Evolutionary conservation across 2,888 invertebrate genomes (phyloP), one percentile per base, ranked within the genome.

Genomic region (Rhimphoctona megacephalus): DNA sequence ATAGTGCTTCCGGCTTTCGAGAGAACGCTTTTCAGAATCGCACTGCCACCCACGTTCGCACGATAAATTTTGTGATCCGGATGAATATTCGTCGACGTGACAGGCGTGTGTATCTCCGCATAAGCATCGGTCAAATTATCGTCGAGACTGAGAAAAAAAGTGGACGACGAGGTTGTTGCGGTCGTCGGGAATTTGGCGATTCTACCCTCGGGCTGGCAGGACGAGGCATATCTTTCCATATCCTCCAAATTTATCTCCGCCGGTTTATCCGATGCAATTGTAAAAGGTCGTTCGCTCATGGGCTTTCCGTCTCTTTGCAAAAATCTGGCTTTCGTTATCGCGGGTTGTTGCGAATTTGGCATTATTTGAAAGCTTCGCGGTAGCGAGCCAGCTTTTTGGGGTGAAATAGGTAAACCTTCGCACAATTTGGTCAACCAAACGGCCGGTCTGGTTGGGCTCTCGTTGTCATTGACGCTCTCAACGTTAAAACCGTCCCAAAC

Each of bases 1-100:
- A 92, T 91, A 80, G 91, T 94, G 87, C 90, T 95, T 67, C 93
- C 93, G 85, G 93, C 95, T 90, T 92, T 94, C 0, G 92, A 92
- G 0, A 94, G 79, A 91, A 93, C 95, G 92, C 87, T 95, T 93
- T 89, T 95, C 93, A 70, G 90, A 52, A 92, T 90, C 0, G 89
- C 87, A 30, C 69, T 57, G 49, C 88, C 91, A 0, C 91, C 91
- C 9, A 72, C 54, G 85, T 80, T 80, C 92, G 96, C 96, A 87
- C 97, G 96, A 91, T 97, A 97, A 90, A 97, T 97, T 94, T 97
- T 97, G 93, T 97, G 97, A 91, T 97, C 97, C 0, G 97, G 97
- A 92, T 97, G 97, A 87, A 96, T 94, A 76, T 94, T 95, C 3
- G 95, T 88, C 52, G 87, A 88, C 0, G 90, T 88, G 0, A 88